Percentiles rank a stretch among this genome's conserved stretches.
Evolutionary conservation across 1,140 invertebrate genomes (phyloP).

Genomic region (Arctopsyche grandis): DNA sequence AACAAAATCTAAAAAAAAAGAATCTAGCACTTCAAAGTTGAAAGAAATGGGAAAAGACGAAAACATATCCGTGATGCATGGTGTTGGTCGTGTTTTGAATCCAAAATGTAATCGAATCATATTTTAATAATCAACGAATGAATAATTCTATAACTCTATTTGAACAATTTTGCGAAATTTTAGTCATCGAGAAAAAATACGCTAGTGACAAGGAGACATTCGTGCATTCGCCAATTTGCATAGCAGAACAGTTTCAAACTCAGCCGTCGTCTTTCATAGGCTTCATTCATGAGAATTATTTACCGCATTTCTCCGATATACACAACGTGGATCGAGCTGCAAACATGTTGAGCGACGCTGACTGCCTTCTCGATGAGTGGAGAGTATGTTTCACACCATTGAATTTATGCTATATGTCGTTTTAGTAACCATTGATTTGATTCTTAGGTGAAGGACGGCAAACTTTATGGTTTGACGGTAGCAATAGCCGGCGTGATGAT

Average conservation of each 20-base stretch:
- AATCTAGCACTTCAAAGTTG: slow-evolving; percentile 58
- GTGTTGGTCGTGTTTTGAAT: slow-evolving; percentile 79
- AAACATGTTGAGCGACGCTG: slow-evolving; percentile 71
- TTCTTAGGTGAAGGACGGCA: slow-evolving; percentile 63
- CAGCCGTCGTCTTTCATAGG: slow-evolving; percentile 72
- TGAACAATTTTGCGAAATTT: slow-evolving; percentile 36
- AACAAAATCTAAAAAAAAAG: slow-evolving; percentile 59
- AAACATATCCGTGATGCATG: slow-evolving; percentile 76
- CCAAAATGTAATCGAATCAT: slow-evolving; percentile 71
- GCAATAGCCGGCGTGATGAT: slow-evolving; percentile 76
- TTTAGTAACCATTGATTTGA: background rate
- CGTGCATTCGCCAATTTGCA: slow-evolving; percentile 71
- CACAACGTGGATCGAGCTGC: slow-evolving; percentile 67
- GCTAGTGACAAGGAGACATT: slow-evolving; percentile 59
- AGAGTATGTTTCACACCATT: slow-evolving; percentile 62
- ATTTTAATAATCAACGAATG: background rate
- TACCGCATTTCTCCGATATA: slow-evolving; percentile 73
- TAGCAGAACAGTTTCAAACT: slow-evolving; percentile 72
- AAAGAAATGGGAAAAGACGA: slow-evolving; percentile 72
- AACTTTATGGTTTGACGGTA: slow-evolving; percentile 68
- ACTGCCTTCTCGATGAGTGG: slow-evolving; percentile 75
- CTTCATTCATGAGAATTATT: slow-evolving; percentile 80
- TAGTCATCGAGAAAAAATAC: slow-evolving; percentile 13
- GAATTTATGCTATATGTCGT: background rate
- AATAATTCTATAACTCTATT: background rate